Evolutionary conservation across 2,888 invertebrate genomes (phyloP), one percentile per base, ranked within the genome.

Genomic region (Dorcus parallelipipedus): DNA sequence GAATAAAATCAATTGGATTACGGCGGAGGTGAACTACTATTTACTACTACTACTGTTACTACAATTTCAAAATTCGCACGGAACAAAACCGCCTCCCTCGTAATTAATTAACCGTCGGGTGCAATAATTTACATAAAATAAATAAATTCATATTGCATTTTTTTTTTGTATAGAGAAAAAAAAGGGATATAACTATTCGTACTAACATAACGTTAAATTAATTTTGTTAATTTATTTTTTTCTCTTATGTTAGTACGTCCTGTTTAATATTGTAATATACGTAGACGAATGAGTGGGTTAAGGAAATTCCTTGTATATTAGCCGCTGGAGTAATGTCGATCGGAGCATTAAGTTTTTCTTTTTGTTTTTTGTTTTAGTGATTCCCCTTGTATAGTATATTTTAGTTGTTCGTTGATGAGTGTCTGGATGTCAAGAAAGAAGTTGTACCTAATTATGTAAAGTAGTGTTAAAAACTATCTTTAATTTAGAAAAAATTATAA

Each of bases 381-480:
- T 54, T 47, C 51, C 51, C 54, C 41, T 49, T 54, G 54, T 50
- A 59, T 59, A 49, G 53, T 58, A 20, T 20, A 49, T 58, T 57
- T 49, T 57, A 45, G 45, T 45, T 45, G 23, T 20, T 20, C 45
- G 45, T 45, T 45, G 45, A 45, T 39, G 48, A 69, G 70, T 70
- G 62, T 67, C 60, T 73, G 74, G 72, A 73, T 73, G 71, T 73
- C 62, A 74, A 14, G 74, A 73, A 74, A 75, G 71, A 72, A 72
- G 68, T 73, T 76, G 76, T 77, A 77, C 76, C 76, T 78, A 76
- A 77, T 74, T 72, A 73, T 78, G 78, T 77, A 78, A 76, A 78
- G 75, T 77, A 77, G 76, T 71, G 71, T 74, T 74, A 71, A 73
- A 70, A 70, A 14, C 70, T 76, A 74, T 76, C 75, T 76, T 59